A percentile compares a stretch with the other conserved stretches of the same genome.
Evolutionary conservation across 2,888 invertebrate species (phyloP).

Genomic region (Cerceris ruficornis): DNA sequence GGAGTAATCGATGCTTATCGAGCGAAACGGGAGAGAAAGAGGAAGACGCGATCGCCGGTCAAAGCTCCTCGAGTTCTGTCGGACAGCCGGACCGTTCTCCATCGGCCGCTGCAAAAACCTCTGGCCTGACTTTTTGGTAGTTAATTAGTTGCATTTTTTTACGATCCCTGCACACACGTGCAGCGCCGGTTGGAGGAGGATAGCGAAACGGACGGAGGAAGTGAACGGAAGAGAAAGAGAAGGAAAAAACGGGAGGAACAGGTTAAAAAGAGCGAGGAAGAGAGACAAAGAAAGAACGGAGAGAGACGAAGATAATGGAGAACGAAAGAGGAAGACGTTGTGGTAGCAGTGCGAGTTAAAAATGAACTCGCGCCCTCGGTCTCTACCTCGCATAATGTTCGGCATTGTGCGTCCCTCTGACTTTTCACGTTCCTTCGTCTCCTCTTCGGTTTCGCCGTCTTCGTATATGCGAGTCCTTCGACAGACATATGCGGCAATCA

Average conservation of each 20-base stretch:
- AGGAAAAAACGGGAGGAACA: not conserved
- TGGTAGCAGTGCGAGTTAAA: conserved; percentile 54
- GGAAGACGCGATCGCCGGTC: conserved; percentile 31
- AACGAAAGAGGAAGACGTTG: conserved; percentile 29
- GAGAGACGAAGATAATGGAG: conserved; percentile 18
- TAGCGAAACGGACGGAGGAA: conserved; percentile 23
- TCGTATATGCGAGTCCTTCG: conserved; percentile 26
- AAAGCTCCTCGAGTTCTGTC: conserved; percentile 17
- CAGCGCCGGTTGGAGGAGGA: conserved; percentile 35
- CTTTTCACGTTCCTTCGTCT: conserved; percentile 12
- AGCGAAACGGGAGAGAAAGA: conserved; percentile 22
- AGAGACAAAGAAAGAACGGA: conserved; percentile 1
- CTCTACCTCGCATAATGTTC: conserved; percentile 57
- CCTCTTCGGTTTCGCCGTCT: conserved; percentile 8
- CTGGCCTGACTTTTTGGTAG: conserved; percentile 66
- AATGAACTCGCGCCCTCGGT: conserved; percentile 37
- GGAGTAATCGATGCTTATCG: conserved; percentile 29
- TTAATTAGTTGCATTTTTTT: conserved; percentile 74
- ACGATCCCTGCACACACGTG: conserved; percentile 62
- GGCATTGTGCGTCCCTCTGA: conserved; percentile 45
- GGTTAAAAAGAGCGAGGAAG: conserved; percentile 23
- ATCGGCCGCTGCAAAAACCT: conserved; percentile 48
- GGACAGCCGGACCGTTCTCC: conserved; percentile 22
- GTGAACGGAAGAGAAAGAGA: conserved; percentile 12
- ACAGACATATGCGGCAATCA: conserved; percentile 51